These are phyloP conservation scores for Anguilla marmorata DNA, from an alignment of 2,797 vertebrate species.

Conservation along the genomic window DNA sequence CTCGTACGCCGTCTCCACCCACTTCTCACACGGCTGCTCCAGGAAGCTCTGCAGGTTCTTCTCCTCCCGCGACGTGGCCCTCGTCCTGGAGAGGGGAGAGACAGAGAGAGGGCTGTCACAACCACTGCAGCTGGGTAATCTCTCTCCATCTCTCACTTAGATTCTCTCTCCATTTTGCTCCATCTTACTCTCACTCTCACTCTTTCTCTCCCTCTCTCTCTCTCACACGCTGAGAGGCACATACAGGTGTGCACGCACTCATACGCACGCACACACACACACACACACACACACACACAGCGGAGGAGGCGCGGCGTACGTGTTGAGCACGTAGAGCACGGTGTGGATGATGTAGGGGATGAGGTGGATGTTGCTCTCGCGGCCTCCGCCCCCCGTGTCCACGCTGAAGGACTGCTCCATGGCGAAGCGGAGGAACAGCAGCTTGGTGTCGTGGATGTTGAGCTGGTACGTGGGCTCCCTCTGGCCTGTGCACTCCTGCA, in stretches of 20 bases:
- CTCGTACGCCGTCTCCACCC: slow-evolving; percentile 94
- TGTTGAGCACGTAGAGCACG: slow-evolving; percentile 98
- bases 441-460: slow-evolving; percentile 96
- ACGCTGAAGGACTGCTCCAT: slow-evolving; percentile 98
- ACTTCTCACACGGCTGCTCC: slow-evolving; percentile 95
- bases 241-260: background rate
- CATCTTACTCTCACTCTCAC: background rate
- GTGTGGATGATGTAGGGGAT: slow-evolving; percentile 99
- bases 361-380: slow-evolving; percentile 99
- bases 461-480: slow-evolving; percentile 98
- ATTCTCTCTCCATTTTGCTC: too few relatives aligned
- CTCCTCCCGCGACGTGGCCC: slow-evolving; percentile 94
- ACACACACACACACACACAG: background rate
- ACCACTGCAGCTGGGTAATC: background rate
- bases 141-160: background rate
- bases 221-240: background rate
- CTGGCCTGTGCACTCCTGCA: slow-evolving; percentile 97
- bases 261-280: background rate
- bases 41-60: slow-evolving; percentile 96
- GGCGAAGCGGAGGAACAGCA: slow-evolving; percentile 94
- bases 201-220: too few relatives aligned
- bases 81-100: slow-evolving; percentile 70
- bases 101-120: background rate
- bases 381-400: slow-evolving; percentile 92
- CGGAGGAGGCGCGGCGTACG: slow-evolving; percentile 73